Percentiles rank a stretch among this genome's conserved stretches.
phyloP scores from a whole-genome alignment of 2,888 invertebrate genomes.

The Cremastinae sp. region DNA sequence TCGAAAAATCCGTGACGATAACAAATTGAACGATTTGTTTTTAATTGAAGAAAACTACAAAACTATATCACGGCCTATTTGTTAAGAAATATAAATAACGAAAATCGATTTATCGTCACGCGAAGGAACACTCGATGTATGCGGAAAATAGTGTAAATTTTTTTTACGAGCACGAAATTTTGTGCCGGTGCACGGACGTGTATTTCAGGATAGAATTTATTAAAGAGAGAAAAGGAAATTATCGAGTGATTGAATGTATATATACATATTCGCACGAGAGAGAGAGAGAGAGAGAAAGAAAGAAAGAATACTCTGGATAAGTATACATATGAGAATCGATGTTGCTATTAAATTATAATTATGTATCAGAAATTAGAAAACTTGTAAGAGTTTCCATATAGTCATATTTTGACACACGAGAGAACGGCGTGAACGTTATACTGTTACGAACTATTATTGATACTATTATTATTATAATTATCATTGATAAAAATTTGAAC shows the following conservation, averaged over 20 bases:
- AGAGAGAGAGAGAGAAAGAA: constrained; percentile 31
- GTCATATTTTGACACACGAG: constrained; percentile 74
- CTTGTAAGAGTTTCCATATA: constrained; percentile 57
- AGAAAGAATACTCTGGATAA: constrained; percentile 47
- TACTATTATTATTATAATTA: constrained; percentile 51
- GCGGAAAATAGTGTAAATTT: constrained; percentile 50
- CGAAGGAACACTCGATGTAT: constrained; percentile 33
- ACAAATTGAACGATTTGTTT: constrained; percentile 30
- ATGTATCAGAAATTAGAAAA: constrained; percentile 62
- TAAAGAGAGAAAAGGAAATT: constrained; percentile 54
- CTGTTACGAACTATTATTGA: constrained; percentile 58
- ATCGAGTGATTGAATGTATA: constrained; percentile 45
- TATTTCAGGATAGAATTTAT: constrained; percentile 43
- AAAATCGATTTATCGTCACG: constrained; percentile 21
- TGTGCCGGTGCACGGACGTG: neutral
- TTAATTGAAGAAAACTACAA: constrained; percentile 3
- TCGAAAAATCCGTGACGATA: neutral
- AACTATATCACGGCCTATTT: constrained; percentile 48
- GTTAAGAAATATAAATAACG: constrained; percentile 3
- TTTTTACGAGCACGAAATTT: constrained; percentile 44
- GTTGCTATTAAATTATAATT: constrained; percentile 50
- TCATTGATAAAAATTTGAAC: constrained; percentile 1
- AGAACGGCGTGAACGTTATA: constrained; percentile 52
- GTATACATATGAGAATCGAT: constrained; percentile 58
- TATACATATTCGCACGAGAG: constrained; percentile 52